Conservation (phyloP, 2,888 invertebrate species). For the Drosophila anceps region DNA sequence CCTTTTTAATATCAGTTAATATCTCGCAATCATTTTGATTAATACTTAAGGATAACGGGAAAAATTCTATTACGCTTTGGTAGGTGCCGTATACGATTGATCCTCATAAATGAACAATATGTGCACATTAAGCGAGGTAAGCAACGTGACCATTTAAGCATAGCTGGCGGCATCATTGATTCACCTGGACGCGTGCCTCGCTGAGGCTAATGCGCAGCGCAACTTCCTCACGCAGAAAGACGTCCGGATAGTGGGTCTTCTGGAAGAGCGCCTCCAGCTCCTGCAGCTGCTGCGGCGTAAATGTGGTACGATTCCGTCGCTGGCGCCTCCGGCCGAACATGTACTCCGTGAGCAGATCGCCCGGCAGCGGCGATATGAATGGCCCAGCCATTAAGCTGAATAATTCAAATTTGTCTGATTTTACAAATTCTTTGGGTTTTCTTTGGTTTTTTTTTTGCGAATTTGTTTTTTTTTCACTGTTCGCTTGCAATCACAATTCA, state of each 20-base stretch:
- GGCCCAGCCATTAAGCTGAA: constrained; percentile 91
- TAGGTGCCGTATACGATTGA: neutral
- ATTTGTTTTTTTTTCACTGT: constrained; percentile 4
- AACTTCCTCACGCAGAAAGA: constrained; percentile 93
- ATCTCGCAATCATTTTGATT: neutral
- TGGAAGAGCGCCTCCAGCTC: constrained; percentile 96
- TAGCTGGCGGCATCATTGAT: constrained; percentile 15
- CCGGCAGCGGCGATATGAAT: constrained; percentile 93
- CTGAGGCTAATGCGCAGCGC: constrained; percentile 95
- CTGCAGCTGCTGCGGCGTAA: constrained; percentile 96
- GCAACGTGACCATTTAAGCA: neutral
- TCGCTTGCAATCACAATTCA: neutral
- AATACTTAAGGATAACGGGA: too few species aligned
- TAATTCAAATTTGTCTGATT: neutral
- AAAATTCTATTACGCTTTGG: constrained; percentile 4
- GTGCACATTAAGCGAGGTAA: neutral
- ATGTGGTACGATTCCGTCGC: constrained; percentile 96
- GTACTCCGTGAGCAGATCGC: constrained; percentile 95
- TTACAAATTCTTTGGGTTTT: neutral
- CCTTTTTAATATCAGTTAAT: neutral
- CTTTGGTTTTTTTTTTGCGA: too few species aligned
- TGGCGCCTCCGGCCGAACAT: constrained; percentile 96
- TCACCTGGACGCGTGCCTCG: constrained; percentile 94
- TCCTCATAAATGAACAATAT: constrained; percentile 1
- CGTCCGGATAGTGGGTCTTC: constrained; percentile 97